Evolutionary conservation across 2,797 vertebrate species (phyloP).

Genomic region (Arrhamphus sclerolepis): DNA sequence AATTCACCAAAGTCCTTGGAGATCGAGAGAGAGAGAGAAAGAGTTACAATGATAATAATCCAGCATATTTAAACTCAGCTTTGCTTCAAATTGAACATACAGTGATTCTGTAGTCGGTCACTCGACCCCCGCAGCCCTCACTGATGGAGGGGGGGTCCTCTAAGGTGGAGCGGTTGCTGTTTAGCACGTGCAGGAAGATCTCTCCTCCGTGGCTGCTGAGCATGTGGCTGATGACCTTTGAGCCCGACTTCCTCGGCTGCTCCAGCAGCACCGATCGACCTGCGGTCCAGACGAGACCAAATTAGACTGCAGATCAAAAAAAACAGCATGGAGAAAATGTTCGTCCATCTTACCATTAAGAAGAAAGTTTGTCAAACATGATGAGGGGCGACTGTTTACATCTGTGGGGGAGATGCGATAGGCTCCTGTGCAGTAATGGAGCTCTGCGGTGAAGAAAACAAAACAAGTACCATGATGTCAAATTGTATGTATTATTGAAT

Average conservation of each 20-base stretch:
- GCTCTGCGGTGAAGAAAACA: constrained; percentile 76
- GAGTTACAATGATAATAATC: not conserved
- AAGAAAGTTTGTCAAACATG: constrained; percentile 98
- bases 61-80: not conserved
- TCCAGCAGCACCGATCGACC: constrained; percentile 96
- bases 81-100: constrained; percentile 72
- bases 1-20: constrained; percentile 98
- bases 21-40: constrained; percentile 39
- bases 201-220: constrained; percentile 98
- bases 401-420: constrained; percentile 98
- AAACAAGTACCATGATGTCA: not conserved
- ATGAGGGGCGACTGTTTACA: constrained; percentile 97
- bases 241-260: constrained; percentile 96
- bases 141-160: constrained; percentile 99
- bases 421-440: constrained; percentile 97
- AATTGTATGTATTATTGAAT: too few species aligned
- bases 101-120: constrained; percentile 98
- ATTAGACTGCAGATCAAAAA: too few species aligned
- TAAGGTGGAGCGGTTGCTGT: constrained; percentile 95
- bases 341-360: constrained; percentile 86
- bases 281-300: constrained; percentile 22
- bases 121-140: constrained; percentile 95
- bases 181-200: constrained; percentile 96
- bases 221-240: constrained; percentile 99
- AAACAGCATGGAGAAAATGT: not conserved